Evolutionary conservation across 2,888 invertebrate species (phyloP), one percentile per base, ranked within the genome.

Genomic region (Eupsilia transversa): DNA sequence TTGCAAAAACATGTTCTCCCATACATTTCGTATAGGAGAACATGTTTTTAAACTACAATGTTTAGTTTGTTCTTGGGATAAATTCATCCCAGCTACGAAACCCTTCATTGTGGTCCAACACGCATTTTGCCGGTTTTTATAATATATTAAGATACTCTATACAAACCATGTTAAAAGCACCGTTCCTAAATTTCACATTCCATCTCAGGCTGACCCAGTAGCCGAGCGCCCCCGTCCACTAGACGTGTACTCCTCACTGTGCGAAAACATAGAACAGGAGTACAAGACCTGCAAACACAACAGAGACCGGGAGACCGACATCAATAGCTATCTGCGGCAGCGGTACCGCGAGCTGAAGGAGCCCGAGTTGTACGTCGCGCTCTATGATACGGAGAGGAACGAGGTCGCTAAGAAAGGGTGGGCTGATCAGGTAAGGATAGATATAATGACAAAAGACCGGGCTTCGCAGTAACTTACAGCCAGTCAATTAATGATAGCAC

Each of bases 261-360:
- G 97, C 80, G 94, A 96, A 1, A 97, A 97, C 88, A 94, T 98
- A 74, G 94, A 95, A 1, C 96, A 96, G 70, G 98, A 98, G 89
- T 97, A 97, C 74, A 91, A 92, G 2, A 96, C 97, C 0, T 93
- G 96, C 72, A 97, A 97, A 60, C 94, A 96, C 74, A 96, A 97
- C 41, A 87, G 96, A 9, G 96, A 96, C 79, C 81, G 92, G 0
- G 95, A 96, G 87, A 91, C 93, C 0, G 97, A 97, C 79, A 86
- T 97, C 66, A 90, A 88, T 23, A 91, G 88, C 0, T 96, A 97
- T 77, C 86, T 97, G 35, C 89, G 89, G 61, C 91, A 91, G 52
- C 90, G 97, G 54, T 89, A 93, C 27, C 89, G 77, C 35, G 97
- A 97, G 82, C 90, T 96, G n/a, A 93, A 92, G 0, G 94, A 96